These are phyloP conservation scores for Galeruca laticollis DNA, from an alignment of 2,888 invertebrate species.

Conservation along the genomic window DNA sequence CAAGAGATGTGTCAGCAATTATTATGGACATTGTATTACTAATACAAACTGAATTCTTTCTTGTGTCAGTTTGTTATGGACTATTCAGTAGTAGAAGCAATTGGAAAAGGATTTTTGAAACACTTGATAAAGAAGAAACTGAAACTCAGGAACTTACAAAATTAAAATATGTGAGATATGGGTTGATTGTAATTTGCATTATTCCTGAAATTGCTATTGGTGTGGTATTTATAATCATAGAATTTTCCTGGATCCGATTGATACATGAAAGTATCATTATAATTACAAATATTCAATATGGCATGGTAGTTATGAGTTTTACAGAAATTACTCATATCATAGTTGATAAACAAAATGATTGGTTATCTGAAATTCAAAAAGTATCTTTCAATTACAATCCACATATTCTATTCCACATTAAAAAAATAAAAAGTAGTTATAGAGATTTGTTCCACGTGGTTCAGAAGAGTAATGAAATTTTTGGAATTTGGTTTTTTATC, in stretches of 20 bases:
- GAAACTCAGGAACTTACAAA: not conserved
- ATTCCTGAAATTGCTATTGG: not conserved
- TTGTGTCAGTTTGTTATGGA: not conserved
- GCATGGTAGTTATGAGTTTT: not conserved
- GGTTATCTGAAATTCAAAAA: not conserved
- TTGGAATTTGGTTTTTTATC: conserved; percentile 1
- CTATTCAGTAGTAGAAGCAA: not conserved
- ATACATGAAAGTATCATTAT: not conserved
- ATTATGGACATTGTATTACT: not conserved
- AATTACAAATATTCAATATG: not conserved
- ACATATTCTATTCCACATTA: not conserved
- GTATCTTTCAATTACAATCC: not conserved
- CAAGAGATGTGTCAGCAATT: not conserved
- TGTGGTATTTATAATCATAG: not conserved
- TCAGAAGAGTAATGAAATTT: not conserved
- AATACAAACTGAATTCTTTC: not conserved
- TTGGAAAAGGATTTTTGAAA: not conserved
- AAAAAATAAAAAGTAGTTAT: not conserved
- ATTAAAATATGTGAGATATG: not conserved
- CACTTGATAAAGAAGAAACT: not conserved
- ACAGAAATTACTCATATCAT: not conserved
- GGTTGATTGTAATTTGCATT: not conserved
- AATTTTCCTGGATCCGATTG: not conserved
- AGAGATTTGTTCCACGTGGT: not conserved
- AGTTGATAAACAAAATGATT: not conserved